Percentiles rank a stretch among this genome's conserved stretches.
These are phyloP conservation scores for Dendronephthya gigantea DNA, from an alignment of 64 coral and sea anemone species.

Conservation along the genomic window DNA sequence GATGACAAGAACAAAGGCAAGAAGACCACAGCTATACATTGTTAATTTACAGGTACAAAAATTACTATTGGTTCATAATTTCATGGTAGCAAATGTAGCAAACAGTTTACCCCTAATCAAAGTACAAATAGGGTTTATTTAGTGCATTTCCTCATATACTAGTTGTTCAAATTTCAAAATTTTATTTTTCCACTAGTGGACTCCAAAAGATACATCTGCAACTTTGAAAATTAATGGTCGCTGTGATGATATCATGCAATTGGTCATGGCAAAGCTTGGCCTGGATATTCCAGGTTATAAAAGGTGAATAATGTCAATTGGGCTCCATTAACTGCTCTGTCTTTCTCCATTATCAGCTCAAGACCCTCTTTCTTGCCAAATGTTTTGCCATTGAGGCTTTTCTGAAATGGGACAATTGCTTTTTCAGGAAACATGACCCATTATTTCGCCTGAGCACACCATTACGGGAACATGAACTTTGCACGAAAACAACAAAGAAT, in stretches of 20 bases:
- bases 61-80: too few relatives aligned
- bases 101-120: too few relatives aligned
- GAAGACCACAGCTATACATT: conserved; percentile 64
- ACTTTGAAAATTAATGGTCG: conserved; percentile 60
- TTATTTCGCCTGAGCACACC: not conserved
- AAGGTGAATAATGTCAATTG: conserved; percentile 14
- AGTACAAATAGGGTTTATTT: too few relatives aligned
- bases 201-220: conserved; percentile 63
- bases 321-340: not conserved
- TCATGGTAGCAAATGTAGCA: too few relatives aligned
- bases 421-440: not conserved
- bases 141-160: too few relatives aligned
- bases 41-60: conserved; percentile 62
- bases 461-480: not conserved
- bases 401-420: not conserved
- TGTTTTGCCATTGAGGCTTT: too few relatives aligned
- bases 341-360: too few relatives aligned
- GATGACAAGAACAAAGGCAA: conserved; percentile 77
- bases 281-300: conserved; percentile 70
- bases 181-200: conserved; percentile 42
- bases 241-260: conserved; percentile 80
- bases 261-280: conserved; percentile 69
- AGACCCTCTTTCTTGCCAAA: too few relatives aligned
- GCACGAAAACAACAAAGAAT: conserved; percentile 15
- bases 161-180: not conserved